A percentile compares a stretch with the other conserved stretches of the same genome.
Conservation (phyloP, 1,140 invertebrate species). For the Oreohelix idahoensis region DNA sequence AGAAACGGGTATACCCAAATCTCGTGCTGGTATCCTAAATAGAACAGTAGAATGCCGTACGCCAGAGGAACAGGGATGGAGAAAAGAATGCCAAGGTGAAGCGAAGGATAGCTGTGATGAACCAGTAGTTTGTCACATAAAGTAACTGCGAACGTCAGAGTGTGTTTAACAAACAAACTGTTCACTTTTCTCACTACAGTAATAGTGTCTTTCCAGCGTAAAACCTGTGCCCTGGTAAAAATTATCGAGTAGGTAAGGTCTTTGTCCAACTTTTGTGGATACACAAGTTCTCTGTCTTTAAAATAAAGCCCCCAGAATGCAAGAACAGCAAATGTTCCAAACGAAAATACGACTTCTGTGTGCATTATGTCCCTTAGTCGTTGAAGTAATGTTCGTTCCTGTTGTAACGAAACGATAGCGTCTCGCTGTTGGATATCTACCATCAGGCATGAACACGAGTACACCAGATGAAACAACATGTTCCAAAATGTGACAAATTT, state of each 20-base stretch:
- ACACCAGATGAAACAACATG: neutral
- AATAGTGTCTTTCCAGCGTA: neutral
- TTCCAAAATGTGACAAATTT: neutral
- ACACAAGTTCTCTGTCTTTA: neutral
- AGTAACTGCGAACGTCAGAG: neutral
- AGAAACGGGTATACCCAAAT: constrained; percentile 2
- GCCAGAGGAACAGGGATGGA: neutral
- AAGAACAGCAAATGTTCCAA: neutral
- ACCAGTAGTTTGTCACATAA: neutral
- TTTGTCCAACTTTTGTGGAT: neutral
- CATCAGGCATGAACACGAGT: neutral
- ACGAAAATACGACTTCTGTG: neutral
- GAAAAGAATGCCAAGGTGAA: neutral
- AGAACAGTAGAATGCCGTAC: neutral
- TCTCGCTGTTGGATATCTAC: neutral
- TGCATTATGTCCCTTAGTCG: neutral
- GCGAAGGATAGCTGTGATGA: neutral
- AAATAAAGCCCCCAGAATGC: neutral
- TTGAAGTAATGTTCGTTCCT: neutral
- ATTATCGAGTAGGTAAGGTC: neutral
- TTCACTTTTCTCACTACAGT: neutral
- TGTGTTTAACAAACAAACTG: neutral
- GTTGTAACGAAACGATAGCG: neutral
- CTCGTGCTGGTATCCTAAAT: neutral
- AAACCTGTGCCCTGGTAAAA: neutral